Base-by-base conservation (phyloP, 2,888 invertebrate species). In the Adelphocoris suturalis region DNA sequence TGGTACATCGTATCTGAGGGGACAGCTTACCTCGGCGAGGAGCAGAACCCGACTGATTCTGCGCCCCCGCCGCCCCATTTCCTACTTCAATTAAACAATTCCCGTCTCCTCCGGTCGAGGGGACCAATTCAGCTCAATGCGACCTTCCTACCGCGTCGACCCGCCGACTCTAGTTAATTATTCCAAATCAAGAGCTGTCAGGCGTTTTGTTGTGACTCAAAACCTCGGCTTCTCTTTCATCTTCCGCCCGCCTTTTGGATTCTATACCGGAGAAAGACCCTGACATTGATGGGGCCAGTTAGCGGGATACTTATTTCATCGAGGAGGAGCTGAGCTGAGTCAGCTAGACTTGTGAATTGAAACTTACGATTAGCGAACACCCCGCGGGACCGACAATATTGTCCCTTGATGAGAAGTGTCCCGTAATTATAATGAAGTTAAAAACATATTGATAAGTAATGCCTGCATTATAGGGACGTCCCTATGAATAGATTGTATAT, bases 51-150 rank as follows among this genome's bases (percentile, higher is more conserved):
- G 82, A 47, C 52, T 47, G 82, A 27, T 48, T 37, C 13, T 52
- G 47, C 47, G 52, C 47, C 48, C 47, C 19, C 23, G 47, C 48
- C 46, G 13, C 23, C 48, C 19, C 52, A 9, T 46, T 28, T 81
- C 81, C 46, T 47, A 0, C 23, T 12, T 19, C 47, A 86, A 86
- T 86, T 75, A 86, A 86, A 86, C 86, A 75, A 86, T 86, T 86
- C 86, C 28, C 86, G 57, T 37, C 0, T 19, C 61, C 55, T 23
- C n/a, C 47, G 47, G 14, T 11, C n/a, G 46, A n/a, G 28, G 37
- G 75, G 37, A 75, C 84, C 90, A 90, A 90, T 90, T 90, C 61
- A 86, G 27, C 86, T 85, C 55, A 90, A 90, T 90, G 37, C 90
- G 78, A 57, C 57, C 90, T 90, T 90, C 90, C 90, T 86, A 90